Percentiles rank a stretch among this genome's conserved stretches.
phyloP scores from a whole-genome alignment of 2,888 invertebrate genomes.

The Xanthia togata region DNA sequence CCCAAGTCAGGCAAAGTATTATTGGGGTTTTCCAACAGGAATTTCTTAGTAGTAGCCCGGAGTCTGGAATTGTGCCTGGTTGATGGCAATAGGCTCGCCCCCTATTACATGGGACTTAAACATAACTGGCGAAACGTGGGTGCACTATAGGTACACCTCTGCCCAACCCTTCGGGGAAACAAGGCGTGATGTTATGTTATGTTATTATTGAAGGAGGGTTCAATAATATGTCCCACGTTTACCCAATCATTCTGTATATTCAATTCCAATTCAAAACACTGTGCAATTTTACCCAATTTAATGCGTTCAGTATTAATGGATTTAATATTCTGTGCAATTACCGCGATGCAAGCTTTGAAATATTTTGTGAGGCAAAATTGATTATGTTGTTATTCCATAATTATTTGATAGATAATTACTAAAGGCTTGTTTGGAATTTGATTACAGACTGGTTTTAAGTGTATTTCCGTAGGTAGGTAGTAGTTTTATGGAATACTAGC shows the following conservation, averaged over 20 bases:
- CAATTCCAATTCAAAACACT: constrained; percentile 18
- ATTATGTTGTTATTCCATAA: constrained; percentile 24
- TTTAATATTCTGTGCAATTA: constrained; percentile 45
- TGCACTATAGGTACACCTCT: too few species aligned
- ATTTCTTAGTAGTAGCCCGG: too few species aligned
- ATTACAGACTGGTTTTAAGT: not conserved
- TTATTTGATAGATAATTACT: constrained; percentile 2
- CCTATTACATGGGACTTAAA: too few species aligned
- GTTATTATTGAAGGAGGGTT: too few species aligned
- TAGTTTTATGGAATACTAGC: not conserved
- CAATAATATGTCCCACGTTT: not conserved
- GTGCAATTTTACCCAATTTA: constrained; percentile 25
- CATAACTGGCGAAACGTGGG: too few species aligned
- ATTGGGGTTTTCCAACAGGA: too few species aligned
- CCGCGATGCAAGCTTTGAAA: constrained; percentile 23
- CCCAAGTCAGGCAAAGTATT: too few species aligned
- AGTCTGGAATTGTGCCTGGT: too few species aligned
- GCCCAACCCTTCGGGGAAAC: too few species aligned
- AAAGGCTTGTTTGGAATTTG: constrained; percentile 7
- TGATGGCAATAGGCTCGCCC: too few species aligned
- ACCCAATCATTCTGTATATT: not conserved
- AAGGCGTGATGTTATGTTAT: too few species aligned
- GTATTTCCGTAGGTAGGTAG: not conserved
- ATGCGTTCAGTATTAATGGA: constrained; percentile 39
- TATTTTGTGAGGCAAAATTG: constrained; percentile 28